These are phyloP conservation scores for Amiota communis DNA, from an alignment of 2,888 invertebrate genomes.

Conservation along the genomic window DNA sequence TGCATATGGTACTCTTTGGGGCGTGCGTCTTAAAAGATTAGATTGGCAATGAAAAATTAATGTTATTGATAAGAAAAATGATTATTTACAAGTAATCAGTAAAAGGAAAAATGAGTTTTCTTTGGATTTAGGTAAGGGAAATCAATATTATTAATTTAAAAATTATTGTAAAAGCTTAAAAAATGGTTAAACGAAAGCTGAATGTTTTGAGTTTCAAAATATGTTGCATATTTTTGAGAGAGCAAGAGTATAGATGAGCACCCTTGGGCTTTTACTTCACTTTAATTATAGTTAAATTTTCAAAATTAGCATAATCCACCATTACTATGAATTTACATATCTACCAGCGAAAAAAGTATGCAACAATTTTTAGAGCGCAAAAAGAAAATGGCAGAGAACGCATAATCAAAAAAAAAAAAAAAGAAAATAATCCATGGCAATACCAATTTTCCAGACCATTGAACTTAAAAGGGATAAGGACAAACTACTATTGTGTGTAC, in stretches of 20 bases:
- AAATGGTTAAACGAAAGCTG: background rate
- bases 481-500: background rate
- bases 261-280: too few relatives aligned
- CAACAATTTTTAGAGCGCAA: too few relatives aligned
- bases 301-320: too few relatives aligned
- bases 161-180: background rate
- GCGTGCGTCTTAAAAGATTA: background rate
- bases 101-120: too few relatives aligned
- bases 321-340: too few relatives aligned
- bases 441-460: slow-evolving; percentile 37
- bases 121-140: background rate
- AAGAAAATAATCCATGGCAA: background rate
- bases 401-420: too few relatives aligned
- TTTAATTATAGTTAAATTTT: too few relatives aligned
- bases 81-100: too few relatives aligned
- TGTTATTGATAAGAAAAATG: too few relatives aligned
- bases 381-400: too few relatives aligned
- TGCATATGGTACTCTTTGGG: slow-evolving; percentile 45
- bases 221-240: slow-evolving; percentile 1
- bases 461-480: slow-evolving; percentile 32
- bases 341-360: too few relatives aligned
- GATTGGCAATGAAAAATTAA: background rate
- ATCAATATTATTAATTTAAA: background rate
- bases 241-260: background rate
- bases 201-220: background rate